Base-by-base conservation (phyloP, 2,888 invertebrate genomes). In the Drosophila nr. medialis region DNA sequence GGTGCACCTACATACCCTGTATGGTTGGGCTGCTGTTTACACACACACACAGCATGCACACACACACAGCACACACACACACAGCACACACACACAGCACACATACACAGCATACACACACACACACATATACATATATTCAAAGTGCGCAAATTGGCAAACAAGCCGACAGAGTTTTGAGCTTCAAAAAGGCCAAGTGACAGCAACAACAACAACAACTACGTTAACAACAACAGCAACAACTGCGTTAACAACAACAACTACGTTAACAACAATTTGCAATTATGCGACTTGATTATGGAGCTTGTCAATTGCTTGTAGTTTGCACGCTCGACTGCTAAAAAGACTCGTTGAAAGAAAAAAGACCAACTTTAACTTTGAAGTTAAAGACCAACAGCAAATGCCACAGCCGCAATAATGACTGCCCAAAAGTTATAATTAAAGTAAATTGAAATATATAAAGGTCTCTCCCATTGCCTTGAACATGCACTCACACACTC, bases 141-240 rank as follows among this genome's bases (percentile, higher is more conserved):
- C 70, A 55, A 86, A 86, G 74, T 78, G 81, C 81, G 86, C 84
- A 84, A 84, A 89, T 84, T 86, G 89, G 72, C 89, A 86, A 86
- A 81, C 76, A 83, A 72, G 62, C 65, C 48, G 29, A 59, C 55
- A 32, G 24, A 60, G 55, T 66, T 71, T 38, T 42, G n/a, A 48
- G 64, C 54, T 68, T 64, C 38, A 60, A 74, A 58, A 61, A 65
- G 10, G 32, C 30, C 30, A 38, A 56, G 42, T 55, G 34, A 6
- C 55, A 42, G 11, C 36, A 42, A 30, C 54, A 49, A 2, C 6
- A 36, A 18, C 38, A n/a, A n/a, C n/a, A n/a, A n/a, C 38, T 0
- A 38, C 4, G 2, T 18, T n/a, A 40, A 21, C 36, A 42, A 32
- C 36, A 55, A 50, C 36, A 42, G 27, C 36, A 50, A n/a, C n/a